phyloP scores from a whole-genome alignment of 2,797 vertebrate genomes.

The Pyrocephalus nanus region DNA sequence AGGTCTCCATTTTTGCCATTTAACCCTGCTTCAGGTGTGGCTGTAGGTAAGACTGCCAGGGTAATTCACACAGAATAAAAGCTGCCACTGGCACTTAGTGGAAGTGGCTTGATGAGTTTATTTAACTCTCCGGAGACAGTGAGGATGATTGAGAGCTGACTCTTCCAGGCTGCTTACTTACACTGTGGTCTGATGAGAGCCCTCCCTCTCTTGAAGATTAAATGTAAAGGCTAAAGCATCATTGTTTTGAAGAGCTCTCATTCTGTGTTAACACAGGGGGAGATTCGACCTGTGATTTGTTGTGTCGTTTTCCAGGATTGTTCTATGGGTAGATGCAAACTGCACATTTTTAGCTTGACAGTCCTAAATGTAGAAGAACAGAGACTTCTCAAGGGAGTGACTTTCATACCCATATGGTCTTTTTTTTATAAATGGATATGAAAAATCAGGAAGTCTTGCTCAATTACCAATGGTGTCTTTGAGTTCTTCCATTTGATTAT shows the following conservation, averaged over 20 bases:
- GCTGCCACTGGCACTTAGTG: conserved; percentile 17
- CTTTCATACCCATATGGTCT: not conserved
- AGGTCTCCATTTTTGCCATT: not conserved
- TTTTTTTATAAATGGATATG: not conserved
- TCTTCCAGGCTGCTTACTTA: not conserved
- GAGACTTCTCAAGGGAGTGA: not conserved
- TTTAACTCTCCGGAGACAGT: not conserved
- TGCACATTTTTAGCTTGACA: not conserved
- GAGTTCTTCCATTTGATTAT: conserved; percentile 42
- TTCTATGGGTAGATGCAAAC: not conserved
- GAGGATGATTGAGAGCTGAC: not conserved
- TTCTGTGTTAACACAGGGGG: not conserved
- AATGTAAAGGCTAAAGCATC: not conserved
- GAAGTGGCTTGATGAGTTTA: conserved; percentile 9
- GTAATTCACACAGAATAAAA: conserved; percentile 28
- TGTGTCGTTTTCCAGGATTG: not conserved
- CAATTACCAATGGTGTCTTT: not conserved
- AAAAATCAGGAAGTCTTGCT: not conserved
- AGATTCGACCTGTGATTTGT: not conserved
- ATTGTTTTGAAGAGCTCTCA: not conserved
- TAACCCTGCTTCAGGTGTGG: not conserved
- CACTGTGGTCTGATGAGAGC: not conserved
- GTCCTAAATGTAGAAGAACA: not conserved
- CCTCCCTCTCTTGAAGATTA: not conserved
- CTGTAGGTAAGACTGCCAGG: not conserved